Evolutionary conservation across 2,113 vertebrate genomes (phyloP).

Genomic region (Marmota monax): DNA sequence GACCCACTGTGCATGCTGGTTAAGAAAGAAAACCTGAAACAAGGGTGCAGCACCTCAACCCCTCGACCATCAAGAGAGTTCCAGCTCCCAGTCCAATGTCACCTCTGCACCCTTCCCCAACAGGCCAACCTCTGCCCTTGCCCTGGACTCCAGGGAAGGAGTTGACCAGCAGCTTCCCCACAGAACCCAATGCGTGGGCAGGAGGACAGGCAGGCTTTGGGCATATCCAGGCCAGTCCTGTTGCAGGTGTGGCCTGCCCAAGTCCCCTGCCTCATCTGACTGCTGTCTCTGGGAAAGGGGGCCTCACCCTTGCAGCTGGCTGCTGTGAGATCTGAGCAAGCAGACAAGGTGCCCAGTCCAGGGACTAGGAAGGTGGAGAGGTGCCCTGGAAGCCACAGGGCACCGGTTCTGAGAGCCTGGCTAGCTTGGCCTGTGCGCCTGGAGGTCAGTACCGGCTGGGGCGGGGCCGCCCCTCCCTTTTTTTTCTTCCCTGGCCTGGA

Average conservation of each 20-base stretch:
- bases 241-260: no score
- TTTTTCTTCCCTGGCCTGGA: slow-evolving; percentile 78
- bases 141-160: not conserved
- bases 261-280: rapidly evolving
- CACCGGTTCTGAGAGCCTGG: rapidly evolving
- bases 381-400: slow-evolving; percentile 74
- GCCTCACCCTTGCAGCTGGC: not conserved
- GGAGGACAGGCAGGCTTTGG: slow-evolving; percentile 86
- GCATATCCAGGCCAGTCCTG: not conserved
- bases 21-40: not conserved
- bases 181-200: slow-evolving; percentile 83
- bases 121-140: not conserved
- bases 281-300: rapidly evolving
- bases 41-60: not conserved
- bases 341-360: not conserved
- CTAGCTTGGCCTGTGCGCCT: not conserved
- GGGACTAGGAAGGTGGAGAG: slow-evolving; percentile 84
- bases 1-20: no score
- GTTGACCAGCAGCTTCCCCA: not conserved
- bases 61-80: not conserved
- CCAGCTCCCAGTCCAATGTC: not conserved
- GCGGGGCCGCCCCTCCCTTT: not conserved
- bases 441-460: not conserved
- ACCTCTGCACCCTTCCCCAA: rapidly evolving
- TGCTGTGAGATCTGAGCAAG: rapidly evolving